Base-by-base conservation (phyloP, 1,140 invertebrate genomes). In the Trachelipus rathkii region DNA sequence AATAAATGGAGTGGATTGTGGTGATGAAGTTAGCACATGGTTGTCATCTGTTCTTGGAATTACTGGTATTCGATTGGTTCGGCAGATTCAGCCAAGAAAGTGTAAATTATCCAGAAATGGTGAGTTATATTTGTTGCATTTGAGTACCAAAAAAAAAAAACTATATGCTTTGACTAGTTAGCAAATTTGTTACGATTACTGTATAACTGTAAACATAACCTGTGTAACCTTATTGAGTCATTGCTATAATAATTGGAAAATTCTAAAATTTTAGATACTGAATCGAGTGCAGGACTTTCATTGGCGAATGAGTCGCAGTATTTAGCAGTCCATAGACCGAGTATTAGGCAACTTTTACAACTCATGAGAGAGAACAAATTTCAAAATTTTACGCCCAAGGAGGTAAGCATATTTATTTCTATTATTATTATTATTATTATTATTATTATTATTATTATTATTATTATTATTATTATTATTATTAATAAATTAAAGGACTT, bases 271-370 rank as follows among this genome's bases (percentile, higher is more conserved):
- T 33, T 33, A 33, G 33, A 33, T 33, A 33, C 1, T 33, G 33
- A 33, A 6, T 33, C 33, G 6, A 33, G 33, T n/a, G 44, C 93
- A 93, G 0, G 87, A 96, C 75, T 83, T 94, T 93, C 93, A 0
- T 87, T 96, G 76, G 89, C 91, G 6, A 97, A 96, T 85, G 90
- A 96, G 87, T 93, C 92, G 0, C 95, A 96, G 84, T 96, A 91
- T 86, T 87, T 97, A 50, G 84, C 97, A 23, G 87, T 97, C 15
- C 95, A 92, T 83, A 85, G 88, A 80, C 87, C 89, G 11, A 96
- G 94, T 81, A 88, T 95, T 7, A 83, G 87, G 78, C 92, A 90
- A 88, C 86, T 94, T 60, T 85, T 86, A 66, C 85, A 88, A 45
- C 88, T 88, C 85, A 88, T 92, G 67, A 80, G 85, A 46, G 85